These are phyloP conservation scores for Thalpophila matura DNA, from an alignment of 2,888 invertebrate genomes.

Conservation along the genomic window DNA sequence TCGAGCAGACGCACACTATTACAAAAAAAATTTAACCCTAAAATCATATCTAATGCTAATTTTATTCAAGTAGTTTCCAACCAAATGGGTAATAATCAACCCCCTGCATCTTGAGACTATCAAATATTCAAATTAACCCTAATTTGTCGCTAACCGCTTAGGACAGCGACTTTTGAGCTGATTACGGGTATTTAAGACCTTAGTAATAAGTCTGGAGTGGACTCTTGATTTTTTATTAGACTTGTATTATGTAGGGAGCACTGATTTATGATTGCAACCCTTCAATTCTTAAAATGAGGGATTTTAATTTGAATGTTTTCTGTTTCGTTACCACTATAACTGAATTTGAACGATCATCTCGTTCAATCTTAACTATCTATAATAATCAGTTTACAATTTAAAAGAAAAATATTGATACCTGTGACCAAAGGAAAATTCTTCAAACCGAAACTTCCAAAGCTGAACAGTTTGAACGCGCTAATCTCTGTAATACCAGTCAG, in stretches of 20 bases:
- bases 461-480: too few species aligned
- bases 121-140: slow-evolving; percentile 82
- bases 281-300: slow-evolving; percentile 2
- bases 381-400: too few species aligned
- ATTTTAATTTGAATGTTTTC: background rate
- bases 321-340: too few species aligned
- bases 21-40: slow-evolving; percentile 26
- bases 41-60: slow-evolving; percentile 72
- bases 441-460: too few species aligned
- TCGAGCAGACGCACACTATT: too few species aligned
- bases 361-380: too few species aligned
- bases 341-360: too few species aligned
- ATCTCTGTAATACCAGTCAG: too few species aligned
- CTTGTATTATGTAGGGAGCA: slow-evolving; percentile 28
- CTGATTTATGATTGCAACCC: slow-evolving; percentile 7
- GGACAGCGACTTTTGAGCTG: slow-evolving; percentile 77
- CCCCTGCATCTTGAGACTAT: slow-evolving; percentile 70
- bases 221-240: slow-evolving; percentile 61
- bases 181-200: slow-evolving; percentile 72
- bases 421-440: too few species aligned
- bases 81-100: slow-evolving; percentile 66
- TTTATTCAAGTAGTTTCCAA: slow-evolving; percentile 75
- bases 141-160: slow-evolving; percentile 74
- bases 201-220: slow-evolving; percentile 68
- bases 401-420: too few species aligned